Conservation (phyloP, 2,888 invertebrate species). For the Iphiclides podalirius region DNA sequence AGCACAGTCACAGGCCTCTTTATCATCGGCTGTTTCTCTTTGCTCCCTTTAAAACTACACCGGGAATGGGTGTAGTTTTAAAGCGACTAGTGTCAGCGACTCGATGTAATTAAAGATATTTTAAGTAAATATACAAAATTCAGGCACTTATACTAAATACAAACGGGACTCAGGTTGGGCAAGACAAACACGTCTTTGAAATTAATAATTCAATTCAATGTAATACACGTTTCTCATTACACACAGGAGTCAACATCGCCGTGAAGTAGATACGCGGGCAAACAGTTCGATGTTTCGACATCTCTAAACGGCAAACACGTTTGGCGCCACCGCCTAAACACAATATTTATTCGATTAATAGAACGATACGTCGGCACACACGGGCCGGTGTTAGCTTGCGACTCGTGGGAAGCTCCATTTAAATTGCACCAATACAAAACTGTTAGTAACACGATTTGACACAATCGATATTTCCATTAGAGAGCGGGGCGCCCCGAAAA, state of each 20-base stretch:
- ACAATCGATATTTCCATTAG: not conserved
- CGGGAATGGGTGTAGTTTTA: too few relatives aligned
- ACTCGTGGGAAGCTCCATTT: constrained; percentile 51
- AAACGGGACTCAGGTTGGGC: too few relatives aligned
- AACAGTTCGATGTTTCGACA: constrained; percentile 15
- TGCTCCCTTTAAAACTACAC: too few relatives aligned
- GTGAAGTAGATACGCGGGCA: constrained; percentile 2
- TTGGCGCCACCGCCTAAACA: constrained; percentile 34
- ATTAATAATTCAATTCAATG: not conserved
- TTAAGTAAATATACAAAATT: too few relatives aligned
- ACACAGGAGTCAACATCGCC: not conserved
- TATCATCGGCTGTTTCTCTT: too few relatives aligned
- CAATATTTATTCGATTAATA: constrained; percentile 53
- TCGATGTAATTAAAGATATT: too few relatives aligned
- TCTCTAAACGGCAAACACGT: constrained; percentile 14
- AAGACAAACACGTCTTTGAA: too few relatives aligned
- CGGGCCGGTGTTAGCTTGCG: constrained; percentile 34
- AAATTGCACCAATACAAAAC: constrained; percentile 53
- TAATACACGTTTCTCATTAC: not conserved
- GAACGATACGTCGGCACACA: constrained; percentile 49
- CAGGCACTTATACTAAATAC: too few relatives aligned
- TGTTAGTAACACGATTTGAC: constrained; percentile 35
- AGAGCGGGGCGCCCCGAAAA: not conserved
- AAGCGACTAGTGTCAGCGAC: too few relatives aligned
- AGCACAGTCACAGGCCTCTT: too few relatives aligned